Evolutionary conservation across 2,888 invertebrate species (phyloP), one percentile per base, ranked within the genome.

Genomic region (Tryphoninae sp.): DNA sequence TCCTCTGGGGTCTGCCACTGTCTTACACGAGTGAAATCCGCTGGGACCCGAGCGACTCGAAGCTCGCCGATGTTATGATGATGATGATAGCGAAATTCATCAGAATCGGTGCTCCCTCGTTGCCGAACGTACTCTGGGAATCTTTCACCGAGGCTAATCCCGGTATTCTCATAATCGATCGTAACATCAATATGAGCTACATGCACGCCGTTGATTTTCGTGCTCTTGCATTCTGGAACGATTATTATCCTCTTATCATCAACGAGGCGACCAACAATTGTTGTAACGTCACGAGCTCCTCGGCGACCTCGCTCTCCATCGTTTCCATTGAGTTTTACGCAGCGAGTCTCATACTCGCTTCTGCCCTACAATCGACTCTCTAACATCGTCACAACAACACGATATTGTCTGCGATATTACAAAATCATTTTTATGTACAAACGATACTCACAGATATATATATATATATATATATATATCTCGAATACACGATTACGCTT

Each of bases 181-280:
- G 95, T 69, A 96, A 95, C 86, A 96, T 96, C 87, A 95, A 95
- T 82, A 96, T 96, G 95, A 96, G 95, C 86, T 94, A 95, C 85
- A 91, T 94, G 0, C 93, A 93, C 2, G 94, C 93, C 42, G 93
- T 96, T 42, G 96, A 96, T 91, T 96, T 96, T 88, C 96, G 95
- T 88, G 95, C 96, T 23, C 94, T 96, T 83, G 95, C 95, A 83
- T 97, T 97, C 92, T 97, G 97, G 97, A 96, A 96, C 86, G 95
- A 96, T 82, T 96, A 96, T 90, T 97, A 96, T 89, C 97, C 97
- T 0, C 95, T 94, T 91, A 94, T 97, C 55, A 92, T 96, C 11
- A 94, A 95, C 87, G 94, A 96, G 82, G 95, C 96, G 0, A 95
- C 94, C 2, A 87, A 89, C 76, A 95, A 95, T 87, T 97, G 97